phyloP scores from a whole-genome alignment of 2,113 vertebrate species.

The Ranitomeya variabilis region DNA sequence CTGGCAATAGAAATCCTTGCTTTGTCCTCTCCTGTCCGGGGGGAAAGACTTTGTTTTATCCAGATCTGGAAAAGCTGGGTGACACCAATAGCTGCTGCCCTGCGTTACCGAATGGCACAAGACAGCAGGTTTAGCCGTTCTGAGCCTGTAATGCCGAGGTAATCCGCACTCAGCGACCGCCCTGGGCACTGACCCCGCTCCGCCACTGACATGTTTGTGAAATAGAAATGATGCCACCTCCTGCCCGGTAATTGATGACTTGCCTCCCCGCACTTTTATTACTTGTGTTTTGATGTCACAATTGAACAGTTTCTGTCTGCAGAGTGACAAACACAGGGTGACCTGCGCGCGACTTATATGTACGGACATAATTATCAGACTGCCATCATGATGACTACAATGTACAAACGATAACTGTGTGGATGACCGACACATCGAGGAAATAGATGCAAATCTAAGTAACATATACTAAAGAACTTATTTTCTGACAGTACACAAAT shows the following conservation, averaged over 20 bases:
- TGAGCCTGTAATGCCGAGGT: neutral
- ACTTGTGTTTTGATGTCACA: constrained; percentile 55
- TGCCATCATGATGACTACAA: neutral
- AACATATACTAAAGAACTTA: no score
- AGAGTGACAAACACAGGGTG: constrained; percentile 11
- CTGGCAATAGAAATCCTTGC: neutral
- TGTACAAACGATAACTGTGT: neutral
- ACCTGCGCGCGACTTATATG: neutral
- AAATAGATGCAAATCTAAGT: no score
- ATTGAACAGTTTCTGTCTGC: constrained; percentile 32
- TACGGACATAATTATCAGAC: neutral
- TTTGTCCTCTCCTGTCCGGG: neutral
- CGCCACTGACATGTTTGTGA: constrained; percentile 40
- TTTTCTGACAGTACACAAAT: no score
- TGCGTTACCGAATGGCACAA: neutral
- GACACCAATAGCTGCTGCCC: neutral
- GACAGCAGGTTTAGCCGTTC: neutral
- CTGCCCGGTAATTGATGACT: constrained; percentile 50
- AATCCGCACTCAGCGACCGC: neutral
- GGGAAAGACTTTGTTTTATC: neutral
- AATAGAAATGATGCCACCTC: constrained; percentile 41
- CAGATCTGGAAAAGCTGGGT: neutral
- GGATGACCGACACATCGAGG: no score
- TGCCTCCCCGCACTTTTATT: constrained; percentile 43
- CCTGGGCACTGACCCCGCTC: neutral